phyloP scores from a whole-genome alignment of 2,888 invertebrate genomes.

The Drosophila incognita region DNA sequence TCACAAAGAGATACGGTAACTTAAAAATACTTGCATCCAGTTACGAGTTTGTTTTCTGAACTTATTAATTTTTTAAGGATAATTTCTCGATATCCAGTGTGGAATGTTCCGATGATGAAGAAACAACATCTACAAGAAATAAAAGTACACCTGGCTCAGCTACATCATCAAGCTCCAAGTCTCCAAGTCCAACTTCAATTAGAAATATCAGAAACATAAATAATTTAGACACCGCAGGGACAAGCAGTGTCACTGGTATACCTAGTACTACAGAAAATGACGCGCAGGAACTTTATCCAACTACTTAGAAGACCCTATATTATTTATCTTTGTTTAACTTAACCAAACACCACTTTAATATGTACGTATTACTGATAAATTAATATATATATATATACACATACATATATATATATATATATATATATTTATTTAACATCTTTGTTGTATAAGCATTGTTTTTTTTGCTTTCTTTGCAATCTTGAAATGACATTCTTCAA shows the following conservation, averaged over 20 bases:
- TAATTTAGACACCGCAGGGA: constrained; percentile 35
- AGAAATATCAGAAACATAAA: constrained; percentile 26
- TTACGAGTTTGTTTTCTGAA: not conserved
- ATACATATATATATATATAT: constrained; percentile 3
- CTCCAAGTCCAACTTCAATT: constrained; percentile 26
- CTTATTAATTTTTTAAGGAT: constrained; percentile 25
- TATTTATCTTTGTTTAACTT: constrained; percentile 36
- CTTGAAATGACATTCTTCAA: not conserved
- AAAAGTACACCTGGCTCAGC: constrained; percentile 17
- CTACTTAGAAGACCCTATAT: constrained; percentile 31
- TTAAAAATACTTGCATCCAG: not conserved
- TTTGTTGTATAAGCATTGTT: not conserved
- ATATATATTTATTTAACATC: not conserved
- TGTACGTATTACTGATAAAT: constrained; percentile 50
- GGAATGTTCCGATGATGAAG: constrained; percentile 75
- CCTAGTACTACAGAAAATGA: constrained; percentile 26
- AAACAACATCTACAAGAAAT: constrained; percentile 28
- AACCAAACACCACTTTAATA: constrained; percentile 43
- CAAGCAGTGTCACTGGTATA: constrained; percentile 26
- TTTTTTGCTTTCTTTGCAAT: not conserved
- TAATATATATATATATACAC: constrained; percentile 2
- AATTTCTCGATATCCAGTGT: constrained; percentile 64
- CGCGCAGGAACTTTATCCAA: constrained; percentile 31
- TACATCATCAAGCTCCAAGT: constrained; percentile 21
- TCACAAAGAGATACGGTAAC: constrained; percentile 45